Conservation (phyloP, 2,888 invertebrate genomes). For the Odiellus spinosus region DNA sequence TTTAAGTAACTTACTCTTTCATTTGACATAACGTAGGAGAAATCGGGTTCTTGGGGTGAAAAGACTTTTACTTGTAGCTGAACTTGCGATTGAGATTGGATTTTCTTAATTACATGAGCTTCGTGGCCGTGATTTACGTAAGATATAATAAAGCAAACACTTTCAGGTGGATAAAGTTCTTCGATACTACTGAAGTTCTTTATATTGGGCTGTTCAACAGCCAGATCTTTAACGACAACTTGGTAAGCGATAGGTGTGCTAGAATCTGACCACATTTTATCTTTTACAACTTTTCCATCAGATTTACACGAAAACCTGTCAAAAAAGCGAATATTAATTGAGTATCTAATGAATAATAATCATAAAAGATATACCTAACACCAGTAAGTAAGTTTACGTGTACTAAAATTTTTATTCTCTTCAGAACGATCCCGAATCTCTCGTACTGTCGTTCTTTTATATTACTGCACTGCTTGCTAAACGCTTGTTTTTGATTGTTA, state of each 20-base stretch:
- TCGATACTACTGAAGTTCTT: conserved; percentile 3
- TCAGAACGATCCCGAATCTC: conserved; percentile 62
- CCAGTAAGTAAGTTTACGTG: conserved; percentile 58
- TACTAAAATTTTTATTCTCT: conserved; percentile 41
- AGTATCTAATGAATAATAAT: too few relatives aligned
- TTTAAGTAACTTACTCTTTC: conserved; percentile 5
- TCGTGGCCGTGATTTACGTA: conserved; percentile 63
- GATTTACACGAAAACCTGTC: conserved; percentile 34
- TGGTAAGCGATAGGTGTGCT: conserved; percentile 53
- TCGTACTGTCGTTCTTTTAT: conserved; percentile 24
- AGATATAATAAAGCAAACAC: conserved; percentile 55
- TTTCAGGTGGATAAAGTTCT: conserved; percentile 31
- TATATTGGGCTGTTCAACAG: conserved; percentile 4
- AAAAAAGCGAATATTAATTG: conserved; percentile 12
- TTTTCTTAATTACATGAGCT: conserved; percentile 44
- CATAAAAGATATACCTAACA: conserved; percentile 35
- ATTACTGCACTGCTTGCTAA: not conserved
- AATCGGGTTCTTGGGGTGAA: conserved; percentile 38
- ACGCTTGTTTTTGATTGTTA: too few relatives aligned
- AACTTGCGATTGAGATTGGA: conserved; percentile 30
- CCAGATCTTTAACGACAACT: conserved; percentile 37
- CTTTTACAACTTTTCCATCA: conserved; percentile 44
- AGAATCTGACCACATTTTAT: conserved; percentile 51
- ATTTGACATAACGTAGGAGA: conserved; percentile 21
- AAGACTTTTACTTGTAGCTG: conserved; percentile 43